Conservation (phyloP, 64 coral and sea anemone genomes). For the Dendrophyllia cribrosa region DNA sequence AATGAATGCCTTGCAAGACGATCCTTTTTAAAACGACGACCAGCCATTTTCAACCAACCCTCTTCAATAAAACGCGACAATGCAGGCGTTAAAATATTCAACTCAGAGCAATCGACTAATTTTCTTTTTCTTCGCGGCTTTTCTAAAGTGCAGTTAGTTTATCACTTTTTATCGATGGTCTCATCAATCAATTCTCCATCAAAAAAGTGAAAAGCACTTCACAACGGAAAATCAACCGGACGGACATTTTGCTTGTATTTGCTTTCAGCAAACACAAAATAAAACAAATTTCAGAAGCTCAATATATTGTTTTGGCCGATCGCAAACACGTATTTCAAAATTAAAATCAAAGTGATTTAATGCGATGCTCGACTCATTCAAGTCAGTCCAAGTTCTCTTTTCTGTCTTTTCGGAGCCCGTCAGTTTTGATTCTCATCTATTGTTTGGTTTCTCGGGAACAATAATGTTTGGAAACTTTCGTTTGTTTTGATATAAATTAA, state of each 20-base stretch:
- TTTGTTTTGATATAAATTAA: not conserved
- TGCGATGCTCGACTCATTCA: not conserved
- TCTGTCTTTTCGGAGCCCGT: not conserved
- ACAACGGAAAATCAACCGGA: conserved; percentile 23
- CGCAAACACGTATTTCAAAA: not conserved
- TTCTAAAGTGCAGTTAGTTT: not conserved
- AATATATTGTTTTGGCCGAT: conserved; percentile 7
- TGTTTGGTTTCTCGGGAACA: no score
- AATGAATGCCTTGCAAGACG: no score
- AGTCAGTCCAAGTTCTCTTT: not conserved
- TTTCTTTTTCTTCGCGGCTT: not conserved
- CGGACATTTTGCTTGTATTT: conserved; percentile 16
- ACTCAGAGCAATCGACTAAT: not conserved
- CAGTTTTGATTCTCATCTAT: no score
- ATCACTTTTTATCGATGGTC: not conserved
- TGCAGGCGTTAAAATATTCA: conserved; percentile 11
- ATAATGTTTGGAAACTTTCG: not conserved
- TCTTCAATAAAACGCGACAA: not conserved
- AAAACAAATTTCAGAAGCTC: conserved; percentile 8
- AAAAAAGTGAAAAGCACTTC: conserved; percentile 19
- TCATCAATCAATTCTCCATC: conserved; percentile 32
- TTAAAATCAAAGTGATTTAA: not conserved
- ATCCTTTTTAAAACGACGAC: not conserved
- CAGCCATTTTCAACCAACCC: conserved; percentile 1
- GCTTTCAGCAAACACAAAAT: conserved; percentile 10